Evolutionary conservation across 2,797 vertebrate genomes (phyloP).

Genomic region (Florisuga fusca): DNA sequence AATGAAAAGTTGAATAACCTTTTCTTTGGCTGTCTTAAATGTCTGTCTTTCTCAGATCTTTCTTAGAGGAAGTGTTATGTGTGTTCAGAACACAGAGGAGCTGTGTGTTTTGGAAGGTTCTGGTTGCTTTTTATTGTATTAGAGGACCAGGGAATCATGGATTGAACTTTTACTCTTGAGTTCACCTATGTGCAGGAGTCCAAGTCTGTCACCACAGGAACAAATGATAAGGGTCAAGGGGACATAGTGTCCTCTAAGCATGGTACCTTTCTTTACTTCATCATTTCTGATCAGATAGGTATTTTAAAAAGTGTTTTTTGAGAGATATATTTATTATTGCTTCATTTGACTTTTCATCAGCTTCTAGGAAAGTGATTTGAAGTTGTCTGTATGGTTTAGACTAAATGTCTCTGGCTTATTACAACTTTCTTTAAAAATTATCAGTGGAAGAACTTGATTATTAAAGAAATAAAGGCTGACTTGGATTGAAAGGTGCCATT

Average conservation of each 20-base stretch:
- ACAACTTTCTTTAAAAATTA: background rate
- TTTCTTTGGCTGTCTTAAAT: background rate
- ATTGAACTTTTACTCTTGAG: background rate
- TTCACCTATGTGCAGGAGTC: background rate
- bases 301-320: background rate
- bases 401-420: background rate
- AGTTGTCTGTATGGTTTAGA: background rate
- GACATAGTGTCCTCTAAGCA: background rate
- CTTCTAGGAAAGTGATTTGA: background rate
- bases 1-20: background rate
- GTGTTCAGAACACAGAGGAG: background rate
- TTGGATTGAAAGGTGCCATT: background rate
- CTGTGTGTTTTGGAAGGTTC: background rate
- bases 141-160: background rate
- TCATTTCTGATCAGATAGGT: background rate
- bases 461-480: background rate
- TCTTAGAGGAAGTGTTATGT: background rate
- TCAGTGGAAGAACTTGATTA: background rate
- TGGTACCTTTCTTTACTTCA: background rate
- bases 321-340: background rate
- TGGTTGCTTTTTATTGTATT: rapidly evolving
- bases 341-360: background rate
- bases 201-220: background rate
- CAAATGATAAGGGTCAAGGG: background rate
- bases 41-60: rapidly evolving